Percentiles rank a stretch among this genome's conserved stretches.
These are phyloP conservation scores for Tipula helvola DNA, from an alignment of 2,888 invertebrate genomes.

Conservation along the genomic window DNA sequence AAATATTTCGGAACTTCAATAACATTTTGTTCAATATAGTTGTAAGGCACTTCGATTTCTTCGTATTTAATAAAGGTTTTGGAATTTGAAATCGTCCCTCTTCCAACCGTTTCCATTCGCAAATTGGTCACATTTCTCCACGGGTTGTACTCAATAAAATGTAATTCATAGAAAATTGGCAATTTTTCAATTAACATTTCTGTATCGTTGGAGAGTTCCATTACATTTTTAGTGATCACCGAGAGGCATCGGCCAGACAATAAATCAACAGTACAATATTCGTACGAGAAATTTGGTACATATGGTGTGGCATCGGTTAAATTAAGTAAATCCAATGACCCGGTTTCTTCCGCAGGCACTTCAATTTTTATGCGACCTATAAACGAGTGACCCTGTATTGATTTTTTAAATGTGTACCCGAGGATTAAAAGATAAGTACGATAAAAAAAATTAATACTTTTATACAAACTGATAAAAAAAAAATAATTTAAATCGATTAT, in stretches of 20 bases:
- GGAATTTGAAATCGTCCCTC: not conserved
- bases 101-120: not conserved
- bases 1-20: not conserved
- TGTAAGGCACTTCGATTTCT: not conserved
- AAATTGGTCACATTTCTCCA: not conserved
- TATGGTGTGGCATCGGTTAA: not conserved
- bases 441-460: constrained; percentile 4
- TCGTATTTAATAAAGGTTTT: not conserved
- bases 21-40: not conserved
- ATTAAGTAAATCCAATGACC: not conserved
- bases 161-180: not conserved
- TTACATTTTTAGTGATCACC: not conserved
- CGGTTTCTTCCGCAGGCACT: not conserved
- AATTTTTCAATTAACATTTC: constrained; percentile 7
- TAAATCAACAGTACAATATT: not conserved
- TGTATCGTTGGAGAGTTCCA: not conserved
- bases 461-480: not conserved
- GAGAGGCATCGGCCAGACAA: not conserved
- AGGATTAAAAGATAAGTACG: not conserved
- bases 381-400: not conserved
- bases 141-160: not conserved
- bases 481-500: not conserved
- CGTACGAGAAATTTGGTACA: not conserved
- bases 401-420: not conserved
- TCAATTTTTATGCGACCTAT: not conserved